phyloP scores from a whole-genome alignment of 2,888 invertebrate species.

The Eretmocerus hayati region DNA sequence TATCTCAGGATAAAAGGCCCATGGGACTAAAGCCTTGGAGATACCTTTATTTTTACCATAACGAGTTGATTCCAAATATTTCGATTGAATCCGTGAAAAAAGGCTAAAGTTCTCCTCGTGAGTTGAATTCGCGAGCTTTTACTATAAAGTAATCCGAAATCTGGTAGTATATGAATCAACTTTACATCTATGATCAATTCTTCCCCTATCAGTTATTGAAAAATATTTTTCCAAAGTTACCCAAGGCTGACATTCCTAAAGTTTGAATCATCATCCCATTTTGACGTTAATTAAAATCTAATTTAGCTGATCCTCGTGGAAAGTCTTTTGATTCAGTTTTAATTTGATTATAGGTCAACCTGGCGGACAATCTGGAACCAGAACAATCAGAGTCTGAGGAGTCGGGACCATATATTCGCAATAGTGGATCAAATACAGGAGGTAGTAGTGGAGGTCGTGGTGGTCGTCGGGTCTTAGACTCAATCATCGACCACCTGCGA shows the following conservation, averaged over 20 bases:
- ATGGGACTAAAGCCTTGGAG: no score
- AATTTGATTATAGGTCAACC: constrained; percentile 33
- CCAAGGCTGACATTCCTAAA: not conserved
- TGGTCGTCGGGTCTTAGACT: constrained; percentile 41
- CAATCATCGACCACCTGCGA: constrained; percentile 44
- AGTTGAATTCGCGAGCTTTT: no score
- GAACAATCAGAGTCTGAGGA: constrained; percentile 40
- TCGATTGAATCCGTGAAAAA: no score
- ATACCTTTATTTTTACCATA: no score
- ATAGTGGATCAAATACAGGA: constrained; percentile 29
- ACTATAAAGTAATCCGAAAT: no score
- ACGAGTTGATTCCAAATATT: no score
- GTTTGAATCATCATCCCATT: not conserved
- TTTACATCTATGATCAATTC: no score
- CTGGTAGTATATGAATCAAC: no score
- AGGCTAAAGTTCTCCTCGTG: no score
- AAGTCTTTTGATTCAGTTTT: not conserved
- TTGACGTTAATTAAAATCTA: not conserved
- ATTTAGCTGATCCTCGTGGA: no score
- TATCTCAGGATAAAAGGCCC: no score
- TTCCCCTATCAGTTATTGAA: no score
- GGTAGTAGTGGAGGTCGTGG: constrained; percentile 32
- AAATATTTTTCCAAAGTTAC: not conserved
- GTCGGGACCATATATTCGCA: constrained; percentile 28
- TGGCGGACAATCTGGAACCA: constrained; percentile 43